Conservation (phyloP, 2,113 vertebrate genomes). For the Melanerpes aurifrons region DNA sequence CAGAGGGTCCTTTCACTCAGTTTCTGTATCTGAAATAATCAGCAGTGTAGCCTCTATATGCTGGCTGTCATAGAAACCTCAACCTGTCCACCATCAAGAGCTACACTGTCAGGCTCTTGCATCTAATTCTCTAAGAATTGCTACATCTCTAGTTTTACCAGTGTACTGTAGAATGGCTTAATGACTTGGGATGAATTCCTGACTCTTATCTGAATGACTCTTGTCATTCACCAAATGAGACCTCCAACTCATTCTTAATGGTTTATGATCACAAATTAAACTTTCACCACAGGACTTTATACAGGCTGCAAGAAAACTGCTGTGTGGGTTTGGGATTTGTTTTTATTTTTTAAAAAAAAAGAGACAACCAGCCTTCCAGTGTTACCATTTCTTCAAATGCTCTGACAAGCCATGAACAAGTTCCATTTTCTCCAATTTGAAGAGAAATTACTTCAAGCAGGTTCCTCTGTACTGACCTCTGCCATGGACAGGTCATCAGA, state of each 20-base stretch:
- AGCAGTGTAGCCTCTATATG: neutral
- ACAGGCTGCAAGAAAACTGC: neutral
- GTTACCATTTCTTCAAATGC: neutral
- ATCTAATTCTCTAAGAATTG: neutral
- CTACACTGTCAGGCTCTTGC: neutral
- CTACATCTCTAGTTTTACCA: neutral
- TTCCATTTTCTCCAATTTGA: rapidly evolving
- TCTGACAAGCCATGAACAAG: neutral
- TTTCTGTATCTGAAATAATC: neutral
- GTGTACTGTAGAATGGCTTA: rapidly evolving
- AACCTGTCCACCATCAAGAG: neutral
- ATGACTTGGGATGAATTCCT: neutral
- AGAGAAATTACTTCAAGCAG: neutral
- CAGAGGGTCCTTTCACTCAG: neutral
- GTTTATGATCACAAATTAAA: neutral
- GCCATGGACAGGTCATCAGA: neutral
- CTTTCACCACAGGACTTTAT: neutral
- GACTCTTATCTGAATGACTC: neutral
- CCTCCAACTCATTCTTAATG: neutral
- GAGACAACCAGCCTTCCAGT: neutral
- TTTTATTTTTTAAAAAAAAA: neutral
- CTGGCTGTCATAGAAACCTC: neutral
- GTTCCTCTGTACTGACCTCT: neutral
- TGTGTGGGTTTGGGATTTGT: neutral
- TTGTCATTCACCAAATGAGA: neutral